phyloP scores from a whole-genome alignment of 1,140 invertebrate species.

The Drosophila watanabei region DNA sequence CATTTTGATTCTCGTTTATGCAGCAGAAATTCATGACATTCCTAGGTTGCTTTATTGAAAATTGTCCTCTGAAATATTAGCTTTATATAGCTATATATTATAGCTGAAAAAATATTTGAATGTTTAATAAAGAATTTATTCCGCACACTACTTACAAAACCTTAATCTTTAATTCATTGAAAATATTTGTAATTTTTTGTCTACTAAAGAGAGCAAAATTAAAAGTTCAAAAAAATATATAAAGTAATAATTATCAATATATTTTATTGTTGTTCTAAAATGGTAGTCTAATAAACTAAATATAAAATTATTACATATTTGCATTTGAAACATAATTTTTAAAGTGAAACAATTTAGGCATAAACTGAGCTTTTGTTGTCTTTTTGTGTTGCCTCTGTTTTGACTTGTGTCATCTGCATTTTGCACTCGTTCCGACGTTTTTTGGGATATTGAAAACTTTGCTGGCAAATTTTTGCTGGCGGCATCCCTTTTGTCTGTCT shows the following conservation, averaged over 20 bases:
- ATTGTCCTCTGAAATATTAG: background rate
- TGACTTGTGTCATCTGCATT: constrained; percentile 47
- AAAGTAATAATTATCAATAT: too few relatives aligned
- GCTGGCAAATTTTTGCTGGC: constrained; percentile 13
- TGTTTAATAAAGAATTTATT: background rate
- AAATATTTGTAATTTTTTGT: too few relatives aligned
- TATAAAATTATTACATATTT: too few relatives aligned
- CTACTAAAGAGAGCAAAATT: too few relatives aligned
- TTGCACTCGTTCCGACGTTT: constrained; percentile 14
- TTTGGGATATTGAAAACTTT: constrained; percentile 43
- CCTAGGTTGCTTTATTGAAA: background rate
- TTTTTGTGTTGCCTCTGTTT: constrained; percentile 1
- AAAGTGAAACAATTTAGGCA: background rate
- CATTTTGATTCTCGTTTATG: constrained; percentile 14
- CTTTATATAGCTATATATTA: too few relatives aligned
- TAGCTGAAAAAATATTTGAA: too few relatives aligned
- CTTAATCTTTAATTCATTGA: too few relatives aligned
- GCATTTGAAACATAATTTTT: background rate
- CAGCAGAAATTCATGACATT: background rate
- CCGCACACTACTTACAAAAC: background rate
- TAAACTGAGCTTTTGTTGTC: background rate
- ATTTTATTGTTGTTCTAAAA: background rate
- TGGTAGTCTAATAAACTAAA: background rate
- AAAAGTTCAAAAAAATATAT: too few relatives aligned
- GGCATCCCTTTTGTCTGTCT: constrained; percentile 42